Evolutionary conservation across 1,140 invertebrate genomes (phyloP), one percentile per base, ranked within the genome.

Genomic region (Drosophila sp.): DNA sequence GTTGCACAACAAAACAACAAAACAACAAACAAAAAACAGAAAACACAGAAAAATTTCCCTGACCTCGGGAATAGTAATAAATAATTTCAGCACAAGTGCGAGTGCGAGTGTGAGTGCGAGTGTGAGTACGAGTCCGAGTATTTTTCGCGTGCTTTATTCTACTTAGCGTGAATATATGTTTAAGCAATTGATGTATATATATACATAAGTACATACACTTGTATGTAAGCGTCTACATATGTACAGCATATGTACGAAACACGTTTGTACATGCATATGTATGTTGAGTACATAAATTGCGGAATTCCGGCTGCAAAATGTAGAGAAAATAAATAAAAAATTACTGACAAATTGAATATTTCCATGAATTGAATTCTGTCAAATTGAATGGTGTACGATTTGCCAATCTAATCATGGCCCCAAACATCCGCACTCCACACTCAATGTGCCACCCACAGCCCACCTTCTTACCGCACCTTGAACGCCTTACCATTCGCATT

Each of bases 331-430:
- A 53, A 36, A 36, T 9, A 53, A 36, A 53, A 36, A 53, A 53
- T 34, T 36, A 53, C 43, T 34, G 43, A 61, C 62, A 72, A 72
- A 72, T 72, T 66, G 69, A 72, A 72, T 66, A 72, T 72, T 72
- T 72, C 63, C 62, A 65, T 72, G 45, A 66, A 72, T 72, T 66
- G 62, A 65, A 66, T 56, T 54, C 69, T 72, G 53, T 66, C 69
- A 72, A 65, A 72, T 72, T 66, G 51, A 72, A 72, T 72, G 64
- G 43, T 65, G 34, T 72, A 56, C 69, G 69, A 72, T 72, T 72
- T 66, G 45, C 69, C 63, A 72, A 72, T 57, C 69, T 72, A 72
- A 72, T 72, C 62, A 66, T 43, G 69, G 36, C 53, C 11, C 11
- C 41, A 56, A 56, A 32, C 34, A 18, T 29, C 66, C 34, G 40